phyloP scores from a whole-genome alignment of 2,113 vertebrate species.

The Hiodon tergisus region DNA sequence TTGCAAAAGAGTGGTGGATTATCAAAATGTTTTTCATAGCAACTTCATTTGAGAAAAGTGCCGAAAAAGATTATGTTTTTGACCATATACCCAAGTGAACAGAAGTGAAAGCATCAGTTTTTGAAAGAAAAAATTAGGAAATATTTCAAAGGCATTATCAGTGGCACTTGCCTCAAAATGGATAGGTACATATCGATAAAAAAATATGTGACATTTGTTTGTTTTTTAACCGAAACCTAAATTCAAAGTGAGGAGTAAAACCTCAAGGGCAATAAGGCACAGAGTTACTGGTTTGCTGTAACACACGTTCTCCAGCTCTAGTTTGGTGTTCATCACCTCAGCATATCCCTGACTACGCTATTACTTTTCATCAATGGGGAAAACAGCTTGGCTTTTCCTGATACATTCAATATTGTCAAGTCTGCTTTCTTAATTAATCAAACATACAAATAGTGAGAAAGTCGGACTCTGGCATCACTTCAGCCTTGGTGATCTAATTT shows the following conservation, averaged over 20 bases:
- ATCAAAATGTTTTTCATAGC: not conserved
- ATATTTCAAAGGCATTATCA: not conserved
- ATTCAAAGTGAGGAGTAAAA: too few species aligned
- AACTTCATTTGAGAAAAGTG: not conserved
- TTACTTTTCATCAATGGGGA: slow-evolving; percentile 41
- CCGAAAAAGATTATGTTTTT: too few species aligned
- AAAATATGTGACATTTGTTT: not conserved
- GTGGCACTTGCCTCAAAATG: not conserved
- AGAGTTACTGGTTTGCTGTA: slow-evolving; percentile 23
- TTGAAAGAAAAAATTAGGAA: not conserved
- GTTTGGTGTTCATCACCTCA: slow-evolving; percentile 50
- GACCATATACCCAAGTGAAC: too few species aligned
- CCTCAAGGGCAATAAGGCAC: not conserved
- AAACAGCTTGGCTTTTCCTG: not conserved
- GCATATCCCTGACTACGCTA: slow-evolving; percentile 47
- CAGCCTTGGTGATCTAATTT: not conserved
- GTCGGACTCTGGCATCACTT: not conserved
- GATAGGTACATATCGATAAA: not conserved
- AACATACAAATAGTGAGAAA: not conserved
- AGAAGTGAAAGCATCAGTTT: too few species aligned
- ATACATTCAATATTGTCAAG: not conserved
- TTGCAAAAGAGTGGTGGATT: not conserved
- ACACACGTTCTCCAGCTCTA: slow-evolving; percentile 40
- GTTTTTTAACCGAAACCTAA: too few species aligned
- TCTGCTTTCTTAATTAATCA: slow-evolving; percentile 8